These are phyloP conservation scores for Trichonephila inaurata DNA, from an alignment of 1,140 invertebrate species.

Conservation along the genomic window DNA sequence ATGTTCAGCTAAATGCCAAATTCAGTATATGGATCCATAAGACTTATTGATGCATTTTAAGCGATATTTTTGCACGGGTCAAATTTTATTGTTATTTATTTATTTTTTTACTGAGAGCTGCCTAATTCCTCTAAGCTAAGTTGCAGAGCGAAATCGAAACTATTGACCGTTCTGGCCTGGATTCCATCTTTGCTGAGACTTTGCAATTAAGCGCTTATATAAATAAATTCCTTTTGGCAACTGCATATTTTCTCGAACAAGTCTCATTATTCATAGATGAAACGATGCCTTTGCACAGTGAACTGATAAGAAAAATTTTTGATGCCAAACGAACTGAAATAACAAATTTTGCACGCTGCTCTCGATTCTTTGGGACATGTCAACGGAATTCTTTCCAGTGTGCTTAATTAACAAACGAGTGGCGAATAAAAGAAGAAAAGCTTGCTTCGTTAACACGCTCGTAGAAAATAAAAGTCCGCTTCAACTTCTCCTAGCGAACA, in stretches of 20 bases:
- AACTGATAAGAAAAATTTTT: conserved; percentile 76
- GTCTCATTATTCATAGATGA: conserved; percentile 74
- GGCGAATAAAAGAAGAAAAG: conserved; percentile 59
- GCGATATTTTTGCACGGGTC: too few relatives aligned
- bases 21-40: too few relatives aligned
- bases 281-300: conserved; percentile 61
- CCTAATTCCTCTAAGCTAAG: neutral
- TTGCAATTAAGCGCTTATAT: conserved; percentile 71
- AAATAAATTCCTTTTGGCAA: conserved; percentile 74
- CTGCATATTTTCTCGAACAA: conserved; percentile 68
- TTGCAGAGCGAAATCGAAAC: neutral
- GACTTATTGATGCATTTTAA: too few relatives aligned
- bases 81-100: too few relatives aligned
- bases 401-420: conserved; percentile 76
- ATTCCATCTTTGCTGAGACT: conserved; percentile 43
- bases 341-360: conserved; percentile 72
- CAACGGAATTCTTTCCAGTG: conserved; percentile 72
- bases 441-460: conserved; percentile 72
- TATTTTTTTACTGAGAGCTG: neutral
- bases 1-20: too few relatives aligned
- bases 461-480: conserved; percentile 75
- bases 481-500: conserved; percentile 27
- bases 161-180: conserved; percentile 16
- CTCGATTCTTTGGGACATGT: conserved; percentile 73
- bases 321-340: conserved; percentile 76